A percentile compares a stretch with the other conserved stretches of the same genome.
phyloP scores from a whole-genome alignment of 2,888 invertebrate genomes.

The Stenolophus ochropezus region DNA sequence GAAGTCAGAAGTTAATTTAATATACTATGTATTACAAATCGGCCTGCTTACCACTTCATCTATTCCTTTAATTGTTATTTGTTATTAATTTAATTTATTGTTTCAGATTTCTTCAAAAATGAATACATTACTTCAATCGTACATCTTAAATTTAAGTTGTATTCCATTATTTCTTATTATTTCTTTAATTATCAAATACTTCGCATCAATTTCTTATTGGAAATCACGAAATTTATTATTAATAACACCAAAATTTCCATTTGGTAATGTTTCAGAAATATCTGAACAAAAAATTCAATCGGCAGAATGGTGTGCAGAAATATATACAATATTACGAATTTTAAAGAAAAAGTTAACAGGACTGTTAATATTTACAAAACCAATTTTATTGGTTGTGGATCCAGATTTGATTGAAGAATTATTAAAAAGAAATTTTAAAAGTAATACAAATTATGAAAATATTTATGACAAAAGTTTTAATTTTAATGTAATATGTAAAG shows the following conservation, averaged over 20 bases:
- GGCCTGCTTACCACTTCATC: no score
- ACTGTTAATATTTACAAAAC: conserved; percentile 18
- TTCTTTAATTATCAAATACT: not conserved
- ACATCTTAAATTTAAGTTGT: not conserved
- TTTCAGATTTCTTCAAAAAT: conserved; percentile 13
- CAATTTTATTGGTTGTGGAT: conserved; percentile 2
- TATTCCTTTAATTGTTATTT: no score
- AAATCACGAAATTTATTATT: conserved; percentile 3
- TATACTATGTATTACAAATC: no score
- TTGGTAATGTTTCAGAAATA: not conserved
- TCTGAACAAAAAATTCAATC: not conserved
- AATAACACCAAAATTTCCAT: conserved; percentile 14
- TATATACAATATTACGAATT: not conserved
- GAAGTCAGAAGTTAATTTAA: no score
- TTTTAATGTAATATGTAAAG: not conserved
- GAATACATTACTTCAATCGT: not conserved
- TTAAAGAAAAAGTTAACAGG: conserved; percentile 1
- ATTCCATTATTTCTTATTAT: not conserved
- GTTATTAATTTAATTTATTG: not conserved
- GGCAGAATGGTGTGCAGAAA: conserved; percentile 10
- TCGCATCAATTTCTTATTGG: conserved; percentile 22
- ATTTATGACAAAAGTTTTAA: not conserved
- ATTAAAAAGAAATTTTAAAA: not conserved
- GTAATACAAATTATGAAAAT: not conserved
- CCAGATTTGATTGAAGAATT: not conserved